Evolutionary conservation across 2,888 invertebrate species (phyloP).

Genomic region (Torymus texanus): DNA sequence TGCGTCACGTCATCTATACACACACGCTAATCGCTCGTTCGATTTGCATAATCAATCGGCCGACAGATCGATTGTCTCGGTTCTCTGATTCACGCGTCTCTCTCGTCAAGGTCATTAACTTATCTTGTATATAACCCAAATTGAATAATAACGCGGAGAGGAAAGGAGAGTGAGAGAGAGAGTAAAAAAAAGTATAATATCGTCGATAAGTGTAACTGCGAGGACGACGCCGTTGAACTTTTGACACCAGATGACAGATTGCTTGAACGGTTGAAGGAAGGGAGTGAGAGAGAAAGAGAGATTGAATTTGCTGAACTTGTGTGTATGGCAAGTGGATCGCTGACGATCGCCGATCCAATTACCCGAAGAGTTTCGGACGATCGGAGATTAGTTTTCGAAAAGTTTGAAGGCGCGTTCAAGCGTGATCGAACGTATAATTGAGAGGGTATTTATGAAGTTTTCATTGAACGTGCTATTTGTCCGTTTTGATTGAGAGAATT

Average conservation of each 20-base stretch:
- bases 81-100: conserved; percentile 29
- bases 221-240: conserved; percentile 49
- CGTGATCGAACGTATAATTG: background rate
- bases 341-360: conserved; percentile 39
- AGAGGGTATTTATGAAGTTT: background rate
- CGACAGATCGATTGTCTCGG: conserved; percentile 49
- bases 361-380: background rate
- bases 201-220: conserved; percentile 15
- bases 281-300: conserved; percentile 1
- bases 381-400: conserved; percentile 14
- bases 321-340: background rate
- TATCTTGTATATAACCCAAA: conserved; percentile 34
- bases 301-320: conserved; percentile 44
- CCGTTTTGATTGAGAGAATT: no score
- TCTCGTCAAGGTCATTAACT: conserved; percentile 52
- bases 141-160: conserved; percentile 23
- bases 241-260: conserved; percentile 53
- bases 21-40: background rate
- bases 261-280: conserved; percentile 3
- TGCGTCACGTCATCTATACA: no score
- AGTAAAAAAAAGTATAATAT: conserved; percentile 14
- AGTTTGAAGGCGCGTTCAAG: background rate
- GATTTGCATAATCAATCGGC: conserved; percentile 45
- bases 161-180: no score
- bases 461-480: no score